These are phyloP conservation scores for Coenonympha arcania DNA, from an alignment of 2,888 invertebrate genomes.

Conservation along the genomic window DNA sequence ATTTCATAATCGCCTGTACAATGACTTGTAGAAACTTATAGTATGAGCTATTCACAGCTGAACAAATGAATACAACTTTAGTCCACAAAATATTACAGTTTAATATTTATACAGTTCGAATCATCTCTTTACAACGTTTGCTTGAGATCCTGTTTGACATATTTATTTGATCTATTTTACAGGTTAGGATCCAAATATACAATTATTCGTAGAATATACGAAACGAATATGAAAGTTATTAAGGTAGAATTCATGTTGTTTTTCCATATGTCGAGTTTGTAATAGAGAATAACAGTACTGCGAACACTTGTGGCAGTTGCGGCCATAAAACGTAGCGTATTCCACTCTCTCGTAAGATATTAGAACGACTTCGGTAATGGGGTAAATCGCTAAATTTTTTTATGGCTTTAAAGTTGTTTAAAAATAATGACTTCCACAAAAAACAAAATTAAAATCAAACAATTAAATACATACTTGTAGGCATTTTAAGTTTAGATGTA, in stretches of 20 bases:
- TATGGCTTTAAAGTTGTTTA: too few species aligned
- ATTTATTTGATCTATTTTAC: not conserved
- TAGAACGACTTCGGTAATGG: too few species aligned
- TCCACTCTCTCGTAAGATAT: too few species aligned
- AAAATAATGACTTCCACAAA: too few species aligned
- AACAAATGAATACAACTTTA: constrained; percentile 61
- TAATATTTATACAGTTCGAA: constrained; percentile 33
- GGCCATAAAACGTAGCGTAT: too few species aligned
- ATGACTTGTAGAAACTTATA: constrained; percentile 35
- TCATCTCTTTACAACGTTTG: constrained; percentile 29
- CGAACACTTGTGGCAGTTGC: too few species aligned
- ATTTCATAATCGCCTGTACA: constrained; percentile 2
- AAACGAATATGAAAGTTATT: constrained; percentile 29
- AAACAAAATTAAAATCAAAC: too few species aligned
- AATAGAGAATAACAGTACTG: too few species aligned
- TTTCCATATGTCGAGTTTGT: too few species aligned
- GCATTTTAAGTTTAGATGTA: too few species aligned
- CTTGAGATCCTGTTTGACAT: not conserved
- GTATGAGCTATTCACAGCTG: constrained; percentile 65
- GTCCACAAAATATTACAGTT: constrained; percentile 48
- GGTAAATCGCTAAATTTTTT: too few species aligned
- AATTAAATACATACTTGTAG: too few species aligned
- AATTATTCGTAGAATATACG: constrained; percentile 36
- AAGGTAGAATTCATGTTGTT: not conserved
- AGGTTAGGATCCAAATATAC: constrained; percentile 51